Evolutionary conservation across 2,888 invertebrate genomes (phyloP).

Genomic region (Amphipyra berbera): DNA sequence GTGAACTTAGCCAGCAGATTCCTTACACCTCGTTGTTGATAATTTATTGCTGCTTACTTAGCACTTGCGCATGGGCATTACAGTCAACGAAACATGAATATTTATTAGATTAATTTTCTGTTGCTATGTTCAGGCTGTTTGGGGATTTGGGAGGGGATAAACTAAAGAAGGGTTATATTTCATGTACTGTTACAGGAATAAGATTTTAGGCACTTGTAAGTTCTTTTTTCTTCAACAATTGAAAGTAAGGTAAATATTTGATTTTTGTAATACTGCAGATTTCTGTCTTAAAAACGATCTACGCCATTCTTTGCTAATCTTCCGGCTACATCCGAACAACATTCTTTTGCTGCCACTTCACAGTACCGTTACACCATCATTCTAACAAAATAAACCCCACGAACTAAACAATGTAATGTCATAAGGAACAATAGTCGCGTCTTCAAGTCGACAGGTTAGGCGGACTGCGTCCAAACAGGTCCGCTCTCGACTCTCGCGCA

Average conservation of each 20-base stretch:
- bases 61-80: slow-evolving; percentile 49
- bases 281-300: too few species aligned
- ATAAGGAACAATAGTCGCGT: slow-evolving; percentile 54
- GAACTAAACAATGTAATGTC: slow-evolving; percentile 53
- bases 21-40: slow-evolving; percentile 73
- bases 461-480: slow-evolving; percentile 54
- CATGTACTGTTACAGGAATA: neutral
- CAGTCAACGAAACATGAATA: slow-evolving; percentile 53
- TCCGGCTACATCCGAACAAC: slow-evolving; percentile 6
- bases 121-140: slow-evolving; percentile 15
- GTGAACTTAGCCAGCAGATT: slow-evolving; percentile 72
- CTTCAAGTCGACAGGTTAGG: slow-evolving; percentile 53
- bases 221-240: too few species aligned
- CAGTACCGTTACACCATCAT: slow-evolving; percentile 44
- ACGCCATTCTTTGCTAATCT: slow-evolving; percentile 7
- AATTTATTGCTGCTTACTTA: slow-evolving; percentile 70
- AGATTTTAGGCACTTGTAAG: too few species aligned
- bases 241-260: too few species aligned
- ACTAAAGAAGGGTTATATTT: slow-evolving; percentile 8
- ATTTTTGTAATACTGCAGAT: too few species aligned
- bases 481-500: slow-evolving; percentile 33
- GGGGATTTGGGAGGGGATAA: slow-evolving; percentile 26
- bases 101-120: slow-evolving; percentile 49
- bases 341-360: slow-evolving; percentile 23
- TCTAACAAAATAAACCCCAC: slow-evolving; percentile 30